A percentile compares a stretch with the other conserved stretches of the same genome.
Conservation (phyloP, 2,113 vertebrate species). For the Anser brachyrhynchus region DNA sequence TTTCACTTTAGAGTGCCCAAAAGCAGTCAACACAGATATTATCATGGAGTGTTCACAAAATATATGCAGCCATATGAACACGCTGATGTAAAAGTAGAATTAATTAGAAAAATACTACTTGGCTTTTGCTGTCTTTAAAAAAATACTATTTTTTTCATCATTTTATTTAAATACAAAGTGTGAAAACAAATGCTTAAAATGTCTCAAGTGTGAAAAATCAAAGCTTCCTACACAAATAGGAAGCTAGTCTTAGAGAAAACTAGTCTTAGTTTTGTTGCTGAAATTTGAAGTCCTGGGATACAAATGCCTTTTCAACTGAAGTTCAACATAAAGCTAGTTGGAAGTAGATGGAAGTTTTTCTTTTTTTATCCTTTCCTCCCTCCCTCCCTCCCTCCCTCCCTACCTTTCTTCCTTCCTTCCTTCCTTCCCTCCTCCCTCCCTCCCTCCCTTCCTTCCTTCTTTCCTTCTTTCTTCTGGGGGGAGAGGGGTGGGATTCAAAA, state of each 20-base stretch:
- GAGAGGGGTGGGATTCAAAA: not conserved
- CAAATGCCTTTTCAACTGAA: not conserved
- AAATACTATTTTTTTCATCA: not conserved
- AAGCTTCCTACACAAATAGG: not conserved
- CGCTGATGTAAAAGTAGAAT: conserved; percentile 40
- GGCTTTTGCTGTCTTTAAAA: conserved; percentile 14
- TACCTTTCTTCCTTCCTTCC: not conserved
- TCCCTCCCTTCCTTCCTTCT: no score
- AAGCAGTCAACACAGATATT: conserved; percentile 50
- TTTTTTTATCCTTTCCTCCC: not conserved
- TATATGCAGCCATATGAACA: conserved; percentile 16
- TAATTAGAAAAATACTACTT: conserved; percentile 56
- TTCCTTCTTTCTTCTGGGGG: no score
- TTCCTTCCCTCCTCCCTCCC: not conserved
- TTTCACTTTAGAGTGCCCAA: conserved; percentile 45
- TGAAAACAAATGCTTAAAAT: not conserved
- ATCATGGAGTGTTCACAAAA: conserved; percentile 19
- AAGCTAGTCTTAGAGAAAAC: not conserved
- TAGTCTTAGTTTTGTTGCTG: not conserved
- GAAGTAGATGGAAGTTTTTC: not conserved
- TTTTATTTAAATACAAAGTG: not conserved
- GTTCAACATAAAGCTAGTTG: not conserved
- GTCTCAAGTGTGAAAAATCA: not conserved
- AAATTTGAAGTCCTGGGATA: not conserved
- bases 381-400: not conserved